These are phyloP conservation scores for Caenorhabditis becei DNA, from an alignment of 2,888 invertebrate genomes.

Conservation along the genomic window DNA sequence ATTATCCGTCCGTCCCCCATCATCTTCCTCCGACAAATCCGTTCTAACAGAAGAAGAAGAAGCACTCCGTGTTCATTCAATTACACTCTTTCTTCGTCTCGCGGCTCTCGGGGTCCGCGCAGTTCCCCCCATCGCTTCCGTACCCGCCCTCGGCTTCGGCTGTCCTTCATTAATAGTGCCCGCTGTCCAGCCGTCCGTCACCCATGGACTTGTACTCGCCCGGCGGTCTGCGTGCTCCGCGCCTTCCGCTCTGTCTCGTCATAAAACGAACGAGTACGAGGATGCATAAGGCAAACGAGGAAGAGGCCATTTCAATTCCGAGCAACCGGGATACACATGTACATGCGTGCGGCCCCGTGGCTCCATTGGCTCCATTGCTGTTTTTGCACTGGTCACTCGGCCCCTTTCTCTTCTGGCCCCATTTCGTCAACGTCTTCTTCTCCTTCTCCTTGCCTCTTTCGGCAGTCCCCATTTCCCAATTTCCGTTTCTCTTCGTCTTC, in stretches of 20 bases:
- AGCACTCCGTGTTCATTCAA: constrained; percentile 46
- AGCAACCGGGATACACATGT: neutral
- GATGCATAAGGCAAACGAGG: constrained; percentile 18
- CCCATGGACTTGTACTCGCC: constrained; percentile 16
- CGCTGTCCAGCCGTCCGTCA: constrained; percentile 24
- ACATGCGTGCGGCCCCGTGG: neutral
- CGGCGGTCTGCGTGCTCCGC: constrained; percentile 14
- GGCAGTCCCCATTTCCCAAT: neutral
- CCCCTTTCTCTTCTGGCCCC: neutral
- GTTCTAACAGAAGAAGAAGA: neutral
- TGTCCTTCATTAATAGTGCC: constrained; percentile 49
- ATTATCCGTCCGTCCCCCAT: constrained; percentile 18
- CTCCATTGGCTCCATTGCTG: constrained; percentile 6
- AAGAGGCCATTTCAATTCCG: constrained; percentile 12
- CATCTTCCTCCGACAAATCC: neutral
- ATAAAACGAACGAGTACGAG: constrained; percentile 35
- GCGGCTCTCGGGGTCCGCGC: constrained; percentile 15
- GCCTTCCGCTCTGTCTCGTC: constrained; percentile 26
- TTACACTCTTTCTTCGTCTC: constrained; percentile 40
- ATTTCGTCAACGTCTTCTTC: constrained; percentile 1
- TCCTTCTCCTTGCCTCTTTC: neutral
- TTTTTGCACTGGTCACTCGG: constrained; percentile 12
- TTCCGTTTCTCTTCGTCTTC: neutral
- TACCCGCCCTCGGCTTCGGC: constrained; percentile 3
- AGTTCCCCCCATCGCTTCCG: constrained; percentile 17